Base-by-base conservation (phyloP, 92 coral and sea anemone genomes). In the Isaurus tuberculatus region DNA sequence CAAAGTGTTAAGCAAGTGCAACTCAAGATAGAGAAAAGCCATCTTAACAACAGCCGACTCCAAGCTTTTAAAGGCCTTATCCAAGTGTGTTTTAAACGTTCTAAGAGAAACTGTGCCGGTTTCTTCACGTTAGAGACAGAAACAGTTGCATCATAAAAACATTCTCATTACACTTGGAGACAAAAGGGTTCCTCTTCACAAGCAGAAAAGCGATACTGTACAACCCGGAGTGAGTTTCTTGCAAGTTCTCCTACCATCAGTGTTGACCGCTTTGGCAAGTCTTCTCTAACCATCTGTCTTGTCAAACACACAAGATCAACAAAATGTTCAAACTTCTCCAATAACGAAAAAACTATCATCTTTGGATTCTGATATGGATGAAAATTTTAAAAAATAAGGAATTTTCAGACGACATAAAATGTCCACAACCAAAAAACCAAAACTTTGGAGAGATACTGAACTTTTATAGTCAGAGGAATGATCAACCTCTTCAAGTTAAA, bases 21-120 rank as follows among this genome's bases (percentile, higher is more conserved):
- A 71, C 43, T 65, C 82, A 30, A 31, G 46, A n/a, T 83, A 71
- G 46, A 30, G 88, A 4, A 61, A 63, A 65, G 88, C 88, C 16
- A 37, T 88, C 13, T 61, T 87, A 5, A 37, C 83, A 16, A 69
- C 80, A 6, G 91, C 88, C 33, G 79, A 88, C 30, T 68, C 75
- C 33, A 46, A 87, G 28, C 81, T 87, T 19, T 71, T 83, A 3
- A 80, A 88, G 44, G 84, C 88, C 2, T 61, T 88, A 37, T 66
- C 75, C 26, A 78, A 87, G 77, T 83, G 87, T 72, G 71, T 63
- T 14, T 44, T 70, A 27, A 86, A 86, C 81, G 86, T 82, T 46
- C 37, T 68, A 0, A 51, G 20, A 51, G 60, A 51, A 19, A 51
- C 60, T 51, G 60, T 51, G 60, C 60, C 60, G 0, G 3, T 51